phyloP scores from a whole-genome alignment of 2,797 vertebrate genomes.

The Peromyscus eremicus region DNA sequence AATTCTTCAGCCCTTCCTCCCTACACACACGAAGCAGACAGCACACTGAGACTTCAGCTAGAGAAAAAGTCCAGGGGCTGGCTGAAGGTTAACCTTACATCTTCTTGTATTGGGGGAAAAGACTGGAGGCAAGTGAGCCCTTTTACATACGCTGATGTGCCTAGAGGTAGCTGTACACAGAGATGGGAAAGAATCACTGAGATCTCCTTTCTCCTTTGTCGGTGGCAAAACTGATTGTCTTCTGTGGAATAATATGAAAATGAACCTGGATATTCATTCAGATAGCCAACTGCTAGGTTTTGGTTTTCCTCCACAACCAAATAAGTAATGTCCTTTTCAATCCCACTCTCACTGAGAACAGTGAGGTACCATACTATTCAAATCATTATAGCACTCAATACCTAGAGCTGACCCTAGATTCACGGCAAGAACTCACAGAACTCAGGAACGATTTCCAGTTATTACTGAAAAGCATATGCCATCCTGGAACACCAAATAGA shows the following conservation, averaged over 20 bases:
- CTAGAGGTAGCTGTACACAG: background rate
- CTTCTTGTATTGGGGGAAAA: background rate
- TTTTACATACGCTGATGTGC: background rate
- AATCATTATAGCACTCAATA: background rate
- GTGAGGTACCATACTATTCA: background rate
- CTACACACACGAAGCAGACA: background rate
- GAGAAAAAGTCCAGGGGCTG: background rate
- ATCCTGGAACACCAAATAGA: background rate
- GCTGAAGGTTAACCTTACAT: background rate
- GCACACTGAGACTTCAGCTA: background rate
- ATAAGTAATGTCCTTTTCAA: background rate
- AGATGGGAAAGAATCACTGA: background rate
- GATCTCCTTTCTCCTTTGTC: background rate
- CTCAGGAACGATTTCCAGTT: background rate
- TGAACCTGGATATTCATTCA: background rate
- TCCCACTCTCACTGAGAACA: background rate
- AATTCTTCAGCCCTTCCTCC: background rate
- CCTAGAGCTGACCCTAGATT: background rate
- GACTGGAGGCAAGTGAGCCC: background rate
- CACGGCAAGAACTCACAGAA: background rate
- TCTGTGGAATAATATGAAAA: constrained; percentile 7
- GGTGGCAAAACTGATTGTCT: background rate
- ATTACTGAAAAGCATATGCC: background rate
- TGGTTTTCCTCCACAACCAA: background rate
- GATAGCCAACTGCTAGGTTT: background rate